Conservation (phyloP, 2,113 vertebrate genomes). For the Psammodynastes pulverulentus region DNA sequence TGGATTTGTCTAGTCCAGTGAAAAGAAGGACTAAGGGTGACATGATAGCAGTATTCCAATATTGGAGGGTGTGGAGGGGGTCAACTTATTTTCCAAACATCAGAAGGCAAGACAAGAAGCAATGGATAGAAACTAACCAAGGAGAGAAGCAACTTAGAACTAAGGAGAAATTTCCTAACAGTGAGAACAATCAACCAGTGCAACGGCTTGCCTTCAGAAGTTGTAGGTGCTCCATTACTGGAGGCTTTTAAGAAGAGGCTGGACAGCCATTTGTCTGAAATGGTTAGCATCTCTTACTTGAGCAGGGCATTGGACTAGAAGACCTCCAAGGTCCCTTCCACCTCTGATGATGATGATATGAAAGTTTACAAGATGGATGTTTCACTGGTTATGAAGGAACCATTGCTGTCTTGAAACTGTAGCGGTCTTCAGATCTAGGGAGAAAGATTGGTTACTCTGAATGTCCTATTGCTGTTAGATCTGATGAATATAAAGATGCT, state of each 20-base stretch:
- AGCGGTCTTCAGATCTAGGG: background rate
- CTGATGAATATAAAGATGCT: background rate
- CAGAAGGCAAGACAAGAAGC: background rate
- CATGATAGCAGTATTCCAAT: background rate
- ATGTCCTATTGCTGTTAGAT: background rate
- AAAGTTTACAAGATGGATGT: background rate
- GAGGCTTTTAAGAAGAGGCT: background rate
- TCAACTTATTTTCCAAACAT: background rate
- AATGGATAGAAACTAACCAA: background rate
- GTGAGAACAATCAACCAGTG: background rate
- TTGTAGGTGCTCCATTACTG: background rate
- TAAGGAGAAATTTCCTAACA: background rate
- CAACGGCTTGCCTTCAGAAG: background rate
- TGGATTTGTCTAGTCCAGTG: background rate
- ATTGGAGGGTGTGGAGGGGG: background rate
- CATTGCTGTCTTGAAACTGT: background rate
- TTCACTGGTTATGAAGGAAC: background rate
- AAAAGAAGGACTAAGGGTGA: background rate
- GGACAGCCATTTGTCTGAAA: background rate
- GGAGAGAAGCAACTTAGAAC: background rate
- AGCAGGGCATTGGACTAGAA: background rate
- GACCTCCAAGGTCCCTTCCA: background rate
- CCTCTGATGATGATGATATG: background rate
- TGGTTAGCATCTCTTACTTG: background rate
- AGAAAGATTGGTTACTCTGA: background rate